Evolutionary conservation across 2,888 invertebrate species (phyloP), one percentile per base, ranked within the genome.

Genomic region (Imbricaverruca yamaguchii): DNA sequence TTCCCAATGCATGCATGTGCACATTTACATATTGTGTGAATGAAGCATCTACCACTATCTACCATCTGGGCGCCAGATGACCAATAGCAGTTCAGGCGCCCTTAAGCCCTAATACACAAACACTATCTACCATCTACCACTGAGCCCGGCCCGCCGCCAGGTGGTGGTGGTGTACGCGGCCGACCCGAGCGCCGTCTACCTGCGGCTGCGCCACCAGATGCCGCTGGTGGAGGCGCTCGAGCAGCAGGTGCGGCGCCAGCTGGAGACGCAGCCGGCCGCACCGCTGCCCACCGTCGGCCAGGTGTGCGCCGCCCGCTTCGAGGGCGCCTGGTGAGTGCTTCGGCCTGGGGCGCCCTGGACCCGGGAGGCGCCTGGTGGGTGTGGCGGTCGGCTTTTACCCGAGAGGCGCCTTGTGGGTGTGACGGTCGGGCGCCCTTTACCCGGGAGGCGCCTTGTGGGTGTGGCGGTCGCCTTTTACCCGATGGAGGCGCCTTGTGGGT

Each of bases 371-470:
- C 10, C 21, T n/a, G 10, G 63, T n/a, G 21, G 63, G 21, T 21
- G 21, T 6, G 4, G 2, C 63, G 21, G 10, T 63, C 63, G 13
- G 21, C 21, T 0, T 10, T 3, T 4, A n/a, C 21, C n/a, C 2
- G 21, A 0, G 10, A 21, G 15, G 15, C 1, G 61, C 61, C 21
- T 18, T 3, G 21, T n/a, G 63, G 7, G n/a, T 18, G 18, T 0
- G 21, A 10, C 7, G 63, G n/a, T 18, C 18, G 63, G 21, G n/a
- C 13, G 77, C 83, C 55, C 81, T 81, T 0, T 63, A 81, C 39
- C 80, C 82, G 12, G 78, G 81, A 59, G 81, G 81, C 10, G 80
- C 83, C 21, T 39, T 1, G 39, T 39, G 39, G 39, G 39, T 39
- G 39, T 3, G 39, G 4, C 39, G 1, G 39, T 39, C n/a, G n/a